phyloP scores from a whole-genome alignment of 2,888 invertebrate species.

The Patella ulyssiponensis region DNA sequence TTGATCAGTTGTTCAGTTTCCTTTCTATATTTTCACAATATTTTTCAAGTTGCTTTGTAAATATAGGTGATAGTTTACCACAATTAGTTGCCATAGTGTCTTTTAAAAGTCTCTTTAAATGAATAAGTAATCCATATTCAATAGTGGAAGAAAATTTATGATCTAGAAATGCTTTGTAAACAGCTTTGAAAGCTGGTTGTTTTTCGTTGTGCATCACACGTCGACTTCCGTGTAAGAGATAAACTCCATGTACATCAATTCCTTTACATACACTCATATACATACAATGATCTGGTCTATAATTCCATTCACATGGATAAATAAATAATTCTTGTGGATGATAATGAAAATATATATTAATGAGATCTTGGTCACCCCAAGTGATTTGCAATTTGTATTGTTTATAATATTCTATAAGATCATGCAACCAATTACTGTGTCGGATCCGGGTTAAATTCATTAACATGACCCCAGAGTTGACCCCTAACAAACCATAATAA shows the following conservation, averaged over 20 bases:
- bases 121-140: background rate
- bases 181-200: slow-evolving; percentile 86
- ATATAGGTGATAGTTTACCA: background rate
- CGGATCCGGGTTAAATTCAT: slow-evolving; percentile 96
- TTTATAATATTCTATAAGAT: slow-evolving; percentile 86
- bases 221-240: slow-evolving; percentile 89
- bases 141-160: background rate
- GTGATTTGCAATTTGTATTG: slow-evolving; percentile 87
- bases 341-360: slow-evolving; percentile 90
- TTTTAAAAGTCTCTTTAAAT: slow-evolving; percentile 4
- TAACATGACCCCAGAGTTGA: slow-evolving; percentile 97
- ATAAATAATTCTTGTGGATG: slow-evolving; percentile 86
- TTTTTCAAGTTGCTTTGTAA: background rate
- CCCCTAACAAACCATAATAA: slow-evolving; percentile 86
- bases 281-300: slow-evolving; percentile 96
- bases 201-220: slow-evolving; percentile 88
- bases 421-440: slow-evolving; percentile 86
- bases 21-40: too few relatives aligned
- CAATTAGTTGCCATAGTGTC: background rate
- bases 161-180: slow-evolving; percentile 76
- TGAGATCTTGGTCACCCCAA: slow-evolving; percentile 98
- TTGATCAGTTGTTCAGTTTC: too few relatives aligned
- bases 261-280: slow-evolving; percentile 88
- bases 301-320: slow-evolving; percentile 90
- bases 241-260: slow-evolving; percentile 82